Evolutionary conservation across 2,113 vertebrate species (phyloP), one percentile per base, ranked within the genome.

Genomic region (Hirundichthys speculiger): DNA sequence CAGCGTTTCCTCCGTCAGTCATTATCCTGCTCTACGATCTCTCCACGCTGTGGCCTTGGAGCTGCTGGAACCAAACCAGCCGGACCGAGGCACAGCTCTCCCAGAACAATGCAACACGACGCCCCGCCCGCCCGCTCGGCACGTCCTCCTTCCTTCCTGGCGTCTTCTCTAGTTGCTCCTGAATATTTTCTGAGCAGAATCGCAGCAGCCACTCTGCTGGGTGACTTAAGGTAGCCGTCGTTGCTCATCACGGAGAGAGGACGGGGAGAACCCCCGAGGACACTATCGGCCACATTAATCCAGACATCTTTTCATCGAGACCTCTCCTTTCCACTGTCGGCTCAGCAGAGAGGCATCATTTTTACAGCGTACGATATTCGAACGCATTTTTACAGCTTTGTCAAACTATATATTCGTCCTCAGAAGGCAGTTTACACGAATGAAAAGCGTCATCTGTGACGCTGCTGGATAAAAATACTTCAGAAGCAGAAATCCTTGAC

Each of bases 201-300:
- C 38, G 65, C 59, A 47, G 52, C 56, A 85, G 56, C 56, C 39
- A 71, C 57, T 69, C 47, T 18, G 22, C 41, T 64, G 71, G 84
- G 64, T 66, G 59, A 84, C 72, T 85, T 72, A 66, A 69, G 77
- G 73, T 66, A 78, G 58, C 83, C 74, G 86, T 87, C 84, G 59
- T 62, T 76, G 63, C 61, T 62, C 43, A 73, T 88, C 82, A 82
- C 39, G 21, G 60, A 68, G 67, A 70, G 34, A 48, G 27, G 55
- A 61, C 75, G 50, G 40, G 54, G 80, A 87, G 15, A 74, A 43
- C 64, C 73, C 83, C 72, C 66, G 3, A 46, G 58, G 77, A 85
- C 24, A 65, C 52, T 22, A 61, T 79, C 71, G 60, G 65, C 82
- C 61, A 68, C 78, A 81, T 19, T 61, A 60, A 84, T 76, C 64